Conservation (phyloP, 2,797 vertebrate species). For the Paedocypris micromegethes region DNA sequence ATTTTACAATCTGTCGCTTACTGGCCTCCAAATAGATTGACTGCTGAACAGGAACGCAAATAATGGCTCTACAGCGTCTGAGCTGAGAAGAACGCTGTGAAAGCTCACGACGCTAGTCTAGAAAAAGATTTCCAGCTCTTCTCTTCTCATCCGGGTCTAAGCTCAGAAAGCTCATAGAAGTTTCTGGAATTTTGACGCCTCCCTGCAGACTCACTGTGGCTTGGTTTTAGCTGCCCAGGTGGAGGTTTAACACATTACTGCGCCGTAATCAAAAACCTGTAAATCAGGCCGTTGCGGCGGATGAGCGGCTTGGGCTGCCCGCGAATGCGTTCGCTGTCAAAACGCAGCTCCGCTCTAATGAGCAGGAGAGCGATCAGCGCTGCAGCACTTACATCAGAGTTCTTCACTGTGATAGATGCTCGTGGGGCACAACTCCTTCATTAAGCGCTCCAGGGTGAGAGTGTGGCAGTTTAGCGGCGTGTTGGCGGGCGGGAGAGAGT, state of each 20-base stretch:
- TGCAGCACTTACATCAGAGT: constrained; percentile 36
- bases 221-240: constrained; percentile 41
- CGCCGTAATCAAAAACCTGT: constrained; percentile 49
- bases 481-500: constrained; percentile 21
- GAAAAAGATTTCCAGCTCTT: constrained; percentile 15
- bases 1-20: constrained; percentile 13
- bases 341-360: constrained; percentile 38
- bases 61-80: constrained; percentile 25
- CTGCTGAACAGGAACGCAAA: constrained; percentile 16
- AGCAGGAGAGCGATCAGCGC: constrained; percentile 34
- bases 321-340: constrained; percentile 41
- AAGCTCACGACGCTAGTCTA: no score
- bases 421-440: constrained; percentile 7
- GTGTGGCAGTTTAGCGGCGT: constrained; percentile 12
- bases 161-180: background rate
- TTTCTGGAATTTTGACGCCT: constrained; percentile 45
- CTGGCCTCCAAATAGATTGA: constrained; percentile 20
- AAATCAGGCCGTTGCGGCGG: constrained; percentile 54
- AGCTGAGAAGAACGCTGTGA: constrained; percentile 8
- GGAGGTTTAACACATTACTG: constrained; percentile 51
- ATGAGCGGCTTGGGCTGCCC: constrained; percentile 47
- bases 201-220: constrained; percentile 40
- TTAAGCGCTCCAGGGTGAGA: constrained; percentile 9
- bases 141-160: constrained; percentile 9
- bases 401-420: constrained; percentile 15